Evolutionary conservation across 2,888 invertebrate genomes (phyloP), one percentile per base, ranked within the genome.

Genomic region (Tachina grossa): DNA sequence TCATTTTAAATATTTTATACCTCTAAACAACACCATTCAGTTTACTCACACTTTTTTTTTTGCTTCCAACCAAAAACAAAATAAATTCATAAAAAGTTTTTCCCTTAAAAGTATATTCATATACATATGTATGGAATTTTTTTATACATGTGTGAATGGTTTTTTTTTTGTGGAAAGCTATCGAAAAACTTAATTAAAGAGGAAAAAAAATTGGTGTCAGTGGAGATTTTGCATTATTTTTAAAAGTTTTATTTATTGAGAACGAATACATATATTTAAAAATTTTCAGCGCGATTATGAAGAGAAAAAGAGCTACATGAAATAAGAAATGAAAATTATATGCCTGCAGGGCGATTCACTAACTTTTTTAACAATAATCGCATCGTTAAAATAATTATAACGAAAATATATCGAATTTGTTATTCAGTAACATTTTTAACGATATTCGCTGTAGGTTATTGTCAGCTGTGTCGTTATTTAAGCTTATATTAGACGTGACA

Each of bases 191-290:
- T 83, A 72, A 83, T 78, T 83, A 77, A 66, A 78, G 41, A 72
- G 59, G 22, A 78, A 77, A 83, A n/a, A 39, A 78, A 77, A 83
- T 78, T 77, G 71, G 71, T 83, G 77, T 82, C 82, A 82, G 82
- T 72, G 41, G 77, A 83, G 71, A 77, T 72, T 83, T 72, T 71
- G 19, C 65, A 45, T 77, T 22, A 68, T 61, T 69, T 71, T 16
- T 72, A 71, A 43, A 4, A 72, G 49, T 19, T 47, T 55, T 45
- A 16, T 45, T 69, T 31, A 57, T 59, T 49, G 47, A 39, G 53
- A 74, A 59, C 19, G 11, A 72, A 57, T 80, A 43, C 43, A 49
- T 31, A 6, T 6, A 31, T 31, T 80, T 51, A 43, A 74, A 79
- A 72, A 80, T 49, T 80, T 80, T 49, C 6, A 65, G 72, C 10